Base-by-base conservation (phyloP, 2,888 invertebrate genomes). In the Drosophila mimetica region DNA sequence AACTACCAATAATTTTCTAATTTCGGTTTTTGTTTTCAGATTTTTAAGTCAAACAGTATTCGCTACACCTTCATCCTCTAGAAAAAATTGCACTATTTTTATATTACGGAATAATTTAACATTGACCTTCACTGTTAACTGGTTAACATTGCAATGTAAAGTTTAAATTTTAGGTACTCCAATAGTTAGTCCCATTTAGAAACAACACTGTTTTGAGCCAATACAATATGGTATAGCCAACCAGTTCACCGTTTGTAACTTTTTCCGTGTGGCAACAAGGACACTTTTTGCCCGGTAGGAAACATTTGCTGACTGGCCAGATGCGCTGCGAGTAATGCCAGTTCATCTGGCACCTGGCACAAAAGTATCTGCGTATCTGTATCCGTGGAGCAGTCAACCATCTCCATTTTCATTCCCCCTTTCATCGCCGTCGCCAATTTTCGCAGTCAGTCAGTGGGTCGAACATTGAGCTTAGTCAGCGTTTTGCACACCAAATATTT, bases 391-490 rank as follows among this genome's bases (percentile, higher is more conserved):
- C 55, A 41, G 13, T 16, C 70, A 55, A 18, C 34, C 67, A 32
- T 30, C n/a, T 64, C 50, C 39, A 36, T 14, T 13, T 51, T 3
- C 20, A 7, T 20, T 20, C 20, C 13, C 18, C 13, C 14, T 8
- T n/a, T 30, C 34, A 30, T 18, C 8, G 11, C 6, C 14, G 4
- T n/a, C 6, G 20, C 2, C 22, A 22, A 22, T 52, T 36, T 53
- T 14, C 53, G 42, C 57, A 60, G 36, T 47, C 44, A 51, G 74
- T 53, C 55, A 76, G 52, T 75, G 65, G 59, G 74, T 71, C 70
- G 66, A 20, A 28, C 11, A 70, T 67, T 77, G 75, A 61, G 87
- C 85, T 79, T 72, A 65, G 83, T 87, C 88, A 87, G 88, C 88
- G 48, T 53, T 78, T 79, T 81, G 58, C 44, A 37, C 47, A 52